Base-by-base conservation (phyloP, 2,888 invertebrate genomes). In the Spodoptera littoralis region DNA sequence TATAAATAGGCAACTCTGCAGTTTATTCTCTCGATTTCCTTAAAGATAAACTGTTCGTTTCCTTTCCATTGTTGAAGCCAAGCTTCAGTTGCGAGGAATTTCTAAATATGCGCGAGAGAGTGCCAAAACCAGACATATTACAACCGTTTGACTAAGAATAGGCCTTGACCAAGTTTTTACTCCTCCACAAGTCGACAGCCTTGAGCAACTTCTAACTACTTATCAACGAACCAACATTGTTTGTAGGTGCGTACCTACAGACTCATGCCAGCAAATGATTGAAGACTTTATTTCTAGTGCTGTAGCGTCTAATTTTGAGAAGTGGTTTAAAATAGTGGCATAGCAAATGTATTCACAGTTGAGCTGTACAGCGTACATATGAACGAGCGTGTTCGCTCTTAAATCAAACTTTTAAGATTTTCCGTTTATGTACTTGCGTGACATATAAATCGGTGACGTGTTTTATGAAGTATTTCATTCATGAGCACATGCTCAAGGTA, bases 91-190 rank as follows among this genome's bases (percentile, higher is more conserved):
- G 49, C 60, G 41, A 53, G 22, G 24, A 48, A 69, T 69, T 73
- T 50, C 66, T 51, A 63, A 75, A 75, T 69, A 59, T 54, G 36
- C 49, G 43, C 73, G 57, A 65, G 78, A 70, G 75, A 73, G 75
- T 72, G 70, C 62, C 72, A 68, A 80, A 73, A 62, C 11, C 62
- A 70, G 64, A 77, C 65, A 65, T 68, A 64, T 77, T 61, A 73
- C 65, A 78, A 76, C 61, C 57, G 63, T 79, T 80, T 79, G 54
- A 76, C 70, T 76, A 65, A 76, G 65, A 73, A 53, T 62, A 56
- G 77, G 77, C 89, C 90, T 89, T 90, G 90, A 90, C 89, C 89
- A 88, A 90, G 84, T 86, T 88, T 88, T 82, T 82, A 85, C 84
- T 85, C 82, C 81, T 84, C 84, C 77, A 82, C 84, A 76, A 83